These are phyloP conservation scores for Dryobotodes eremita DNA, from an alignment of 2,888 invertebrate genomes.

Conservation along the genomic window DNA sequence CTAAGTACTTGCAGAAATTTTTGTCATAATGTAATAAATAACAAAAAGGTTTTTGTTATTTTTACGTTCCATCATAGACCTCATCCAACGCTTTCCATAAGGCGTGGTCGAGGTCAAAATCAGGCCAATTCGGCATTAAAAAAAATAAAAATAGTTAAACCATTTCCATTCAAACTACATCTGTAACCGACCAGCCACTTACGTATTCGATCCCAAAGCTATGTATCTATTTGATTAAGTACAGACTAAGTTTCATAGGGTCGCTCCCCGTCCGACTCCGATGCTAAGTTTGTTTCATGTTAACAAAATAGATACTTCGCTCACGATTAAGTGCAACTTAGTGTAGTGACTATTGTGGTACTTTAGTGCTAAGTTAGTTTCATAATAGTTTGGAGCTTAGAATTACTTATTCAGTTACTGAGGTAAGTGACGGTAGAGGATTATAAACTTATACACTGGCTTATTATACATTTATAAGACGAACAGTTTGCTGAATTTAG, in stretches of 20 bases:
- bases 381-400: constrained; percentile 11
- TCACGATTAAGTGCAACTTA: constrained; percentile 61
- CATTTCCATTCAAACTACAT: constrained; percentile 47
- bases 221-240: constrained; percentile 78
- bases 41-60: too few species aligned
- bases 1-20: background rate
- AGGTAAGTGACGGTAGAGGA: background rate
- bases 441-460: constrained; percentile 12
- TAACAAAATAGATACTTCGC: constrained; percentile 67
- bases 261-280: constrained; percentile 49
- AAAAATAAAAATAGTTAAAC: background rate
- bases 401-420: constrained; percentile 27
- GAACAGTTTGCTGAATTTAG: background rate
- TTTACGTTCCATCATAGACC: too few species aligned
- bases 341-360: constrained; percentile 34
- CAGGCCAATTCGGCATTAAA: too few species aligned
- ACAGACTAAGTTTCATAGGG: constrained; percentile 74
- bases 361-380: constrained; percentile 33
- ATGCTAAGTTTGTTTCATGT: constrained; percentile 62
- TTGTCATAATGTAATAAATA: background rate
- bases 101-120: too few species aligned
- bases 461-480: background rate
- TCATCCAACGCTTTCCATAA: too few species aligned
- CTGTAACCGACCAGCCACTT: constrained; percentile 47
- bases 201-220: constrained; percentile 74